Percentiles rank a stretch among this genome's conserved stretches.
phyloP scores from a whole-genome alignment of 2,113 vertebrate species.

The Bubo blakistoni region DNA sequence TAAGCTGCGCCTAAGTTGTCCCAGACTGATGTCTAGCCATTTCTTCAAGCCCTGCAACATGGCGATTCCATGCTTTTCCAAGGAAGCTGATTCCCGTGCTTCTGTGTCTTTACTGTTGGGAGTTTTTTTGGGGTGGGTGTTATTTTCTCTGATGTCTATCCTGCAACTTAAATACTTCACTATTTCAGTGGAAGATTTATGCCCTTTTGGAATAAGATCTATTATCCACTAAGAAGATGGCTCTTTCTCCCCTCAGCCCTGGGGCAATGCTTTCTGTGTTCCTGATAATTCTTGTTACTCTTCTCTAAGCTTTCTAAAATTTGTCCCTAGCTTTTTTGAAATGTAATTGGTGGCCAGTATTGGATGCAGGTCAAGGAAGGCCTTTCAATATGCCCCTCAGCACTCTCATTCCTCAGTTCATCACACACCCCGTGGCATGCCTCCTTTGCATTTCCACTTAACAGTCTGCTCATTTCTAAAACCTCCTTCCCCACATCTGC shows the following conservation, averaged over 20 bases:
- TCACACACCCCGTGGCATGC: rapidly evolving
- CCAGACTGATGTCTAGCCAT: background rate
- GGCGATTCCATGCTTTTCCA: background rate
- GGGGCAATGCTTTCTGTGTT: background rate
- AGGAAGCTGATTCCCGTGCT: background rate
- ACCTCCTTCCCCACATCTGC: background rate
- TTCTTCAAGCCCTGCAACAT: background rate
- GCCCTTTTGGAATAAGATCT: background rate
- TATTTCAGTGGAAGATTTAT: background rate
- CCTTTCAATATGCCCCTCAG: background rate
- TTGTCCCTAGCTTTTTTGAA: background rate
- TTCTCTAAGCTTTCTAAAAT: background rate
- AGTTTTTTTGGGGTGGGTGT: background rate
- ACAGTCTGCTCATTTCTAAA: background rate
- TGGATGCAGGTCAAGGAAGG: background rate
- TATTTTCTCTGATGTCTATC: background rate
- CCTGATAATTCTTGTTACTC: background rate
- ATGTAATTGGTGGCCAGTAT: background rate
- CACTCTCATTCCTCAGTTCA: background rate
- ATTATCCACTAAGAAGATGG: background rate
- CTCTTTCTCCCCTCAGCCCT: background rate
- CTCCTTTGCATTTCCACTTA: background rate
- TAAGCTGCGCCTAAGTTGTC: background rate
- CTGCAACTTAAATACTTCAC: background rate
- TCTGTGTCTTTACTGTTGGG: background rate